Evolutionary conservation across 2,113 vertebrate species (phyloP).

Genomic region (Gasterosteus aculeatus): DNA sequence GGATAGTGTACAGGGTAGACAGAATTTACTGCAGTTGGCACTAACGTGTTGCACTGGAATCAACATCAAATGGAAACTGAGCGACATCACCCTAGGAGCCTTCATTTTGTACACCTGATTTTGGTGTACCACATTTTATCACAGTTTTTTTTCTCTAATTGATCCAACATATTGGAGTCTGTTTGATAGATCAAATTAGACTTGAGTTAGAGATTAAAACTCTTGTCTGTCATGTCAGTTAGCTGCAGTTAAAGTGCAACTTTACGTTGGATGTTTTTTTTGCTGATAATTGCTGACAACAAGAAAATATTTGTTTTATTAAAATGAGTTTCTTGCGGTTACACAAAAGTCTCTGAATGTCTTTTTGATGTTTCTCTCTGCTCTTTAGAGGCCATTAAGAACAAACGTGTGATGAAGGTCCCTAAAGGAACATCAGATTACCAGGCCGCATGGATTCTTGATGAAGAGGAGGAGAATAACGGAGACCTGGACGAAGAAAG

Average conservation of each 20-base stretch:
- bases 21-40: background rate
- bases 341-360: background rate
- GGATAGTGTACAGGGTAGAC: background rate
- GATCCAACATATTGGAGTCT: background rate
- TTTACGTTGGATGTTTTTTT: background rate
- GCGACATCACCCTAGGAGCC: background rate
- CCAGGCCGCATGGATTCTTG: constrained; percentile 95
- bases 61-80: background rate
- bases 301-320: background rate
- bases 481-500: constrained; percentile 80
- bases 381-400: constrained; percentile 81
- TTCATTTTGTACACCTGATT: background rate
- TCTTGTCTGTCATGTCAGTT: background rate
- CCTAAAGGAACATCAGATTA: constrained; percentile 96
- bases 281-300: background rate
- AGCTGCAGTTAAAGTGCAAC: background rate
- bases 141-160: background rate
- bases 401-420: constrained; percentile 86
- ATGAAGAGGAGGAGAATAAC: constrained; percentile 76
- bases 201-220: background rate
- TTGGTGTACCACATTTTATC: background rate
- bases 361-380: constrained; percentile 5
- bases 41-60: background rate
- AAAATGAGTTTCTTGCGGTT: background rate
- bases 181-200: background rate